Conservation (phyloP, 2,797 vertebrate genomes). For the Cynodonichthys magdalenae region DNA sequence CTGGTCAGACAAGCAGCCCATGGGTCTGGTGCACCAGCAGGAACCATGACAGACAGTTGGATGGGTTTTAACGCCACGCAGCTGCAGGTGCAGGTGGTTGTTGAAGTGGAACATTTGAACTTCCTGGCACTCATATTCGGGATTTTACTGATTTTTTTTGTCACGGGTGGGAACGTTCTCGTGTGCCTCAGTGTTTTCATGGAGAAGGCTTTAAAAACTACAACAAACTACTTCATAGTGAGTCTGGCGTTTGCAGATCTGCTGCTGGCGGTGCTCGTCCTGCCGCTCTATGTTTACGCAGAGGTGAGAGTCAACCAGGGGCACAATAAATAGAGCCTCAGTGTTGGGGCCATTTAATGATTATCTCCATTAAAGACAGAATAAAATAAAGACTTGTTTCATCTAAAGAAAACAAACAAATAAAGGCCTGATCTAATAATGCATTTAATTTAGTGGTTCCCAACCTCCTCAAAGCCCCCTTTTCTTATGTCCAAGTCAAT, state of each 20-base stretch:
- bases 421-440: no score
- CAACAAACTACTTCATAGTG: slow-evolving; percentile 96
- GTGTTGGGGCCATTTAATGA: no score
- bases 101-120: slow-evolving; percentile 58
- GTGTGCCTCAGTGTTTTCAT: slow-evolving; percentile 91
- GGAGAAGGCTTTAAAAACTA: slow-evolving; percentile 92
- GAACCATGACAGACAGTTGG: slow-evolving; percentile 60
- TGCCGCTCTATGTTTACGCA: slow-evolving; percentile 92
- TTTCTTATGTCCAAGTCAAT: no score
- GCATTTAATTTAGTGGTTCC: no score
- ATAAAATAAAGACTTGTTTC: no score
- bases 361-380: no score
- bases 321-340: no score
- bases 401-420: no score
- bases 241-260: slow-evolving; percentile 92
- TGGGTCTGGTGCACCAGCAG: slow-evolving; percentile 23
- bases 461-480: no score
- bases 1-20: slow-evolving; percentile 35
- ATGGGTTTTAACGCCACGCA: slow-evolving; percentile 28
- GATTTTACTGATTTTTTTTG: slow-evolving; percentile 84
- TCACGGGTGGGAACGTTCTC: slow-evolving; percentile 89
- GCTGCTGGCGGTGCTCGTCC: slow-evolving; percentile 89
- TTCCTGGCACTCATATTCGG: slow-evolving; percentile 85
- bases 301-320: slow-evolving; percentile 80
- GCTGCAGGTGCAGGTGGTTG: slow-evolving; percentile 20